Evolutionary conservation across 2,888 invertebrate species (phyloP).

Genomic region (Xestia ashworthii): DNA sequence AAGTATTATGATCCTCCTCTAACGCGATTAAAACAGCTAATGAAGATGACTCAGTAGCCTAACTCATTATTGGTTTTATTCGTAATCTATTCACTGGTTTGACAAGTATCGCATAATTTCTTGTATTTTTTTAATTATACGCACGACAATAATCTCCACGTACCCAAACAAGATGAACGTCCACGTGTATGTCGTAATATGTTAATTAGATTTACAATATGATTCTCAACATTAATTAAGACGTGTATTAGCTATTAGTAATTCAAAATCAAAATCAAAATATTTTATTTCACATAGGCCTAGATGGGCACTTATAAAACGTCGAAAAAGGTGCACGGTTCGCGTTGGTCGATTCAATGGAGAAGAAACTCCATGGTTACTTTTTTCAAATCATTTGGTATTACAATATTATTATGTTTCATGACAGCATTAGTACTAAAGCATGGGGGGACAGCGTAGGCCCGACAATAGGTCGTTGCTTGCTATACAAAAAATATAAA

Average conservation of each 20-base stretch:
- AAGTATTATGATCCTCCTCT: slow-evolving; percentile 73
- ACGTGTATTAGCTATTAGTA: background rate
- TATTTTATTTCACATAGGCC: too few relatives aligned
- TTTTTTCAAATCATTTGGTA: too few relatives aligned
- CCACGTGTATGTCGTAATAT: slow-evolving; percentile 22
- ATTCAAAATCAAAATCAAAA: too few relatives aligned
- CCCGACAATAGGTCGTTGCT: too few relatives aligned
- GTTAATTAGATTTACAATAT: slow-evolving; percentile 34
- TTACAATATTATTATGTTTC: too few relatives aligned
- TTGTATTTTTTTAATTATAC: slow-evolving; percentile 47
- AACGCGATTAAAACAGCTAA: slow-evolving; percentile 77
- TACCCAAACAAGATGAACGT: slow-evolving; percentile 33
- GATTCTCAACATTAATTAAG: slow-evolving; percentile 4
- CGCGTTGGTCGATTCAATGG: too few relatives aligned
- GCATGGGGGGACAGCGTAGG: too few relatives aligned
- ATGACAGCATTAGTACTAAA: too few relatives aligned
- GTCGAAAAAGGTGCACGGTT: too few relatives aligned
- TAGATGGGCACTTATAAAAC: too few relatives aligned
- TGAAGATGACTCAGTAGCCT: slow-evolving; percentile 79
- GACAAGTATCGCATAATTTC: slow-evolving; percentile 74
- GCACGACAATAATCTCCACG: slow-evolving; percentile 27
- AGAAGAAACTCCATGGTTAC: too few relatives aligned
- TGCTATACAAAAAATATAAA: too few relatives aligned
- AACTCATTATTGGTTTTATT: slow-evolving; percentile 74
- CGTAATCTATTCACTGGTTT: slow-evolving; percentile 81